phyloP scores from a whole-genome alignment of 92 coral and sea anemone genomes.

The Scolanthus callimorphus region DNA sequence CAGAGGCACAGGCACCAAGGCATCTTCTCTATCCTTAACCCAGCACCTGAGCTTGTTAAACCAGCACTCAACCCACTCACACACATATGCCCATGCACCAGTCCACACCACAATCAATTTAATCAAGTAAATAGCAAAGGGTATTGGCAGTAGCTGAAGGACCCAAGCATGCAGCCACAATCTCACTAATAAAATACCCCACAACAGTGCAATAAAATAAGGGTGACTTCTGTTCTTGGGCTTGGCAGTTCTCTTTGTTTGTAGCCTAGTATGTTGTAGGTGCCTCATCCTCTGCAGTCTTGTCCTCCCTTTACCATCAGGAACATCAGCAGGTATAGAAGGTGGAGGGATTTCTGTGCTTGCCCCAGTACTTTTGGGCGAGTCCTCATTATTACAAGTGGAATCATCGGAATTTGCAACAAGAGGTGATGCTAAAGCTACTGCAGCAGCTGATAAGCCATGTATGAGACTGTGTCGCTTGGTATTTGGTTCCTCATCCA shows the following conservation, averaged over 20 bases:
- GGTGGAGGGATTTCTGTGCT: conserved; percentile 12
- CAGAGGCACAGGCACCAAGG: conserved; percentile 83
- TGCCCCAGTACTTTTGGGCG: conserved; percentile 5
- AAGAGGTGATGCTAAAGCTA: conserved; percentile 42
- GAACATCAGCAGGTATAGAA: conserved; percentile 18
- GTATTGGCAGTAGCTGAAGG: conserved; percentile 73
- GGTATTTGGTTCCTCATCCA: conserved; percentile 14
- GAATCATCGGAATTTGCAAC: conserved; percentile 72
- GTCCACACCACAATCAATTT: conserved; percentile 53
- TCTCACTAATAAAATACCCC: conserved; percentile 84
- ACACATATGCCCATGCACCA: conserved; percentile 63
- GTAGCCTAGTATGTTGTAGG: conserved; percentile 29
- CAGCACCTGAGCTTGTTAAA: conserved; percentile 55
- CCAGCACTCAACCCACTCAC: conserved; percentile 24
- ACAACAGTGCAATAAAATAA: conserved; percentile 84
- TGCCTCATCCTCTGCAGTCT: conserved; percentile 43
- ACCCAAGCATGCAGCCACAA: conserved; percentile 76
- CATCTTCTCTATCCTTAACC: conserved; percentile 75
- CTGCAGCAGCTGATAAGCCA: conserved; percentile 84
- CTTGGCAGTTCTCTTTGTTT: conserved; percentile 27
- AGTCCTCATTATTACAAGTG: conserved; percentile 39
- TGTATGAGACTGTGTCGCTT: conserved; percentile 61
- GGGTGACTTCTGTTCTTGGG: conserved; percentile 59
- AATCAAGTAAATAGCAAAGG: conserved; percentile 66
- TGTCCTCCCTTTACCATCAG: conserved; percentile 34